phyloP scores from a whole-genome alignment of 2,888 invertebrate genomes.

The Polydrusus pterygomalis region DNA sequence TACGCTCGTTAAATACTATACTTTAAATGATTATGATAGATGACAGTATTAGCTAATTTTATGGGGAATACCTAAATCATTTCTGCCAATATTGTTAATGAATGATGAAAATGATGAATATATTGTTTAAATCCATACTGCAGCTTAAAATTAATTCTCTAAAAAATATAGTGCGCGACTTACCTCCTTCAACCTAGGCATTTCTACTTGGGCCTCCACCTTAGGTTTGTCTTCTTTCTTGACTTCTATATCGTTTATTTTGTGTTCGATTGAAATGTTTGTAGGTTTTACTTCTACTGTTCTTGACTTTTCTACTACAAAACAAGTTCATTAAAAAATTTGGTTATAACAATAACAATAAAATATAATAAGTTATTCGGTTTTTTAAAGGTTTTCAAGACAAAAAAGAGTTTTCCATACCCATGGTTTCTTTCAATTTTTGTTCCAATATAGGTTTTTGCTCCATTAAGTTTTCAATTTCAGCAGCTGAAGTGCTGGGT shows the following conservation, averaged over 20 bases:
- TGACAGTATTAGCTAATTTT: no score
- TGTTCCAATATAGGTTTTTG: conserved; percentile 69
- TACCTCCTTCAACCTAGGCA: conserved; percentile 23
- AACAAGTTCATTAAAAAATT: no score
- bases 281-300: background rate
- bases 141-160: no score
- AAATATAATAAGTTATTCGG: no score
- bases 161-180: background rate
- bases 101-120: no score
- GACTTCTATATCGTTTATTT: background rate
- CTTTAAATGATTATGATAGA: no score
- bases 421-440: conserved; percentile 65
- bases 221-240: background rate
- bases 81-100: no score
- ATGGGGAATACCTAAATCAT: no score
- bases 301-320: background rate
- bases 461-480: conserved; percentile 66
- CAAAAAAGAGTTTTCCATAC: conserved; percentile 43
- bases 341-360: no score
- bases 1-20: no score
- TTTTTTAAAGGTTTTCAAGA: no score
- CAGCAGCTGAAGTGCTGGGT: conserved; percentile 59
- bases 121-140: no score
- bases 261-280: background rate
- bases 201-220: background rate